Percentiles rank a stretch among this genome's conserved stretches.
phyloP scores from a whole-genome alignment of 1,140 invertebrate genomes.

The Drosophila subobscura region DNA sequence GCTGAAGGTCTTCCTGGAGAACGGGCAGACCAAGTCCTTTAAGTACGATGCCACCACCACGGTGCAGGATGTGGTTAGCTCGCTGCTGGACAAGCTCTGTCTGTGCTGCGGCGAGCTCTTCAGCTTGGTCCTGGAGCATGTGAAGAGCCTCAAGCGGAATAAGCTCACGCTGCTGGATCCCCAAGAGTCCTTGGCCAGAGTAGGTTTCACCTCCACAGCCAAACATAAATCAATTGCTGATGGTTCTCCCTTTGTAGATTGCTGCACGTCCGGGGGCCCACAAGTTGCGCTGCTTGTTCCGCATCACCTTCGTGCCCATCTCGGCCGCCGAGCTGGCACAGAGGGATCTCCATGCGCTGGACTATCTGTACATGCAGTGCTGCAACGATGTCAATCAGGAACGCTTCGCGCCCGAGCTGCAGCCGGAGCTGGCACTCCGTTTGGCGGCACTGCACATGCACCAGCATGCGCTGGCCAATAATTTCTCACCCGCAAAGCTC shows the following conservation, averaged over 20 bases:
- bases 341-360: slow-evolving; percentile 92
- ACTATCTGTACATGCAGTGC: slow-evolving; percentile 95
- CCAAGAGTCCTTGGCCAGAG: slow-evolving; percentile 92
- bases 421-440: slow-evolving; percentile 92
- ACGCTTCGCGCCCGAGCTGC: slow-evolving; percentile 93
- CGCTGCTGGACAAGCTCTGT: slow-evolving; percentile 93
- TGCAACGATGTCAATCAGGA: slow-evolving; percentile 97
- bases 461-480: slow-evolving; percentile 92
- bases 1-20: slow-evolving; percentile 96
- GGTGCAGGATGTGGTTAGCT: slow-evolving; percentile 92
- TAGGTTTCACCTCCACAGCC: slow-evolving; percentile 83
- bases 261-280: slow-evolving; percentile 93
- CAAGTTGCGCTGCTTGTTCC: slow-evolving; percentile 94
- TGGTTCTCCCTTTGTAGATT: slow-evolving; percentile 86
- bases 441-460: slow-evolving; percentile 95
- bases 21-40: slow-evolving; percentile 98
- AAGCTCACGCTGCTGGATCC: slow-evolving; percentile 93
- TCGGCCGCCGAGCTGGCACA: slow-evolving; percentile 92
- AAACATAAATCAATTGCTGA: no score
- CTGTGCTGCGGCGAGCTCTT: slow-evolving; percentile 92
- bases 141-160: slow-evolving; percentile 92
- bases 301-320: slow-evolving; percentile 93
- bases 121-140: slow-evolving; percentile 94
- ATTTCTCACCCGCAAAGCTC: slow-evolving; percentile 89
- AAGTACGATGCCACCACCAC: slow-evolving; percentile 96